A percentile compares a stretch with the other conserved stretches of the same genome.
Conservation (phyloP, 2,113 vertebrate genomes). For the Montifringilla adamsi region DNA sequence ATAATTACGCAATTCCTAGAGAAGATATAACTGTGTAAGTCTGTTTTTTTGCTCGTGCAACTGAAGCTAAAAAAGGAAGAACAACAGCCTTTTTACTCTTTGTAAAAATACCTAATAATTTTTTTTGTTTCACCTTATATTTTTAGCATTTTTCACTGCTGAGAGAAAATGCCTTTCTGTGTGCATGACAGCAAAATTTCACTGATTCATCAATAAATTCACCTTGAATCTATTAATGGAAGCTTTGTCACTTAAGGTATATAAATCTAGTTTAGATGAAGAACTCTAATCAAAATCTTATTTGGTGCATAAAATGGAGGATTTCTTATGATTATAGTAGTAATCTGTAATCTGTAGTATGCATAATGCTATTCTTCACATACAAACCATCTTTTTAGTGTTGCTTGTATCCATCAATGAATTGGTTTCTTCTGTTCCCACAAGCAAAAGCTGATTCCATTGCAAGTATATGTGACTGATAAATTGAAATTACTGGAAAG, state of each 20-base stretch:
- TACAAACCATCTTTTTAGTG: not conserved
- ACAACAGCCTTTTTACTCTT: not conserved
- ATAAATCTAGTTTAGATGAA: not conserved
- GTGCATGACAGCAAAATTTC: not conserved
- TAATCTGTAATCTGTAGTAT: not conserved
- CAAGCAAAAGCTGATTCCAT: not conserved
- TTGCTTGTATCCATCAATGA: not conserved
- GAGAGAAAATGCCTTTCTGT: not conserved
- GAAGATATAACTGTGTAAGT: not conserved
- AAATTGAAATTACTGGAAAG: not conserved
- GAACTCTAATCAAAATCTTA: not conserved
- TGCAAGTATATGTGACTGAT: not conserved
- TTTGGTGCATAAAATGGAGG: not conserved
- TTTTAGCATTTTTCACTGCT: not conserved
- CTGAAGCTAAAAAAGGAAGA: not conserved
- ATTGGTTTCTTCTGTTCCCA: not conserved
- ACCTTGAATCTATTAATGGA: conserved; percentile 2
- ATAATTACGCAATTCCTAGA: not conserved
- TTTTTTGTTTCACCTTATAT: not conserved
- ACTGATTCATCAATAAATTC: conserved; percentile 14
- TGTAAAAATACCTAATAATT: not conserved
- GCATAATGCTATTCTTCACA: not conserved
- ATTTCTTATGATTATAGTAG: not conserved
- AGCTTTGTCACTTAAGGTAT: not conserved
- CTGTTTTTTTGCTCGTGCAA: not conserved